phyloP scores from a whole-genome alignment of 2,888 invertebrate genomes.

The Nyleta sp. region DNA sequence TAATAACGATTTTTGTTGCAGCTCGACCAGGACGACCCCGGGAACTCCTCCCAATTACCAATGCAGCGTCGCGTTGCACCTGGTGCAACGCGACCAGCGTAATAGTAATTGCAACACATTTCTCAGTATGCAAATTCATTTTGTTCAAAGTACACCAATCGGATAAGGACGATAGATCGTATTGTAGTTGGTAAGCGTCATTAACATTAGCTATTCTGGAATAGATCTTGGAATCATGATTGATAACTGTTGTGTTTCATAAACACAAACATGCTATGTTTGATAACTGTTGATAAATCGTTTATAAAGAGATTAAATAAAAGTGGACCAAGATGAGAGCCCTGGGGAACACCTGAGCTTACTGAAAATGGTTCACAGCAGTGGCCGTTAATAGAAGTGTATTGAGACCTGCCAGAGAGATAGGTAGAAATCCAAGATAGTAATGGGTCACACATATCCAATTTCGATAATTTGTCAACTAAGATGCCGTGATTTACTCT shows the following conservation, averaged over 20 bases:
- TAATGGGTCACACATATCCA: background rate
- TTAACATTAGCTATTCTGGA: no score
- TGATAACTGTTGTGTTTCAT: no score
- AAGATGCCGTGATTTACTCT: no score
- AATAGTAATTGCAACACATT: background rate
- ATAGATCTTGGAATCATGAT: slow-evolving; percentile 13
- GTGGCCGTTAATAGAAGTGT: background rate
- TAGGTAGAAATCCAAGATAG: background rate
- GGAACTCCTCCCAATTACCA: no score
- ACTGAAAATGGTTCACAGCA: background rate
- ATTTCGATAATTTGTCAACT: no score
- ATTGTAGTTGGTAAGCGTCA: no score
- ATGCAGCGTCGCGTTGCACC: no score
- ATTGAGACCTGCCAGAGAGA: background rate
- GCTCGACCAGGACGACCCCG: no score
- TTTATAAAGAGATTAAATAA: slow-evolving; percentile 5
- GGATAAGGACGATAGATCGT: no score
- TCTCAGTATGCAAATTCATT: background rate
- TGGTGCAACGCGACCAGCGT: no score
- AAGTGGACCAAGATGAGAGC: slow-evolving; percentile 23
- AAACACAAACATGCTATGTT: background rate
- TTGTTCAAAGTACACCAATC: background rate
- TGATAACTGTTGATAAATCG: background rate
- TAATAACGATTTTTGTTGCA: no score
- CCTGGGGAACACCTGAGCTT: slow-evolving; percentile 18